These are phyloP conservation scores for Andrena cerasifolii DNA, from an alignment of 1,140 invertebrate genomes.

Conservation along the genomic window DNA sequence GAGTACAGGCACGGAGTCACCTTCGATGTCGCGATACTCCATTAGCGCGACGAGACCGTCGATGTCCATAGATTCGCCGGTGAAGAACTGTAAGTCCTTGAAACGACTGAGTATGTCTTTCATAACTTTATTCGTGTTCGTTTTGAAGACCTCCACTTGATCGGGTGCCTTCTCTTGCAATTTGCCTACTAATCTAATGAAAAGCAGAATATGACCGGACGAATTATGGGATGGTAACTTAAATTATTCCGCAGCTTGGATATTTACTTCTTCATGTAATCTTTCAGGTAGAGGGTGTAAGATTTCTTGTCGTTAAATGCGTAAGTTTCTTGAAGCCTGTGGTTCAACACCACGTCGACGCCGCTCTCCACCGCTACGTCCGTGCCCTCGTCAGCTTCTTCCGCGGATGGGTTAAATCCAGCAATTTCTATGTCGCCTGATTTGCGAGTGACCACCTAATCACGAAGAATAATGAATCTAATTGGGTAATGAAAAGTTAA, in stretches of 20 bases:
- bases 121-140: constrained; percentile 97
- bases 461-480: constrained; percentile 49
- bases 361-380: constrained; percentile 90
- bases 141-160: constrained; percentile 94
- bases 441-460: constrained; percentile 87
- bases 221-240: not conserved
- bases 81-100: constrained; percentile 97
- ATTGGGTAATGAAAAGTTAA: not conserved
- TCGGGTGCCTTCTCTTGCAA: constrained; percentile 90
- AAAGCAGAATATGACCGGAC: constrained; percentile 43
- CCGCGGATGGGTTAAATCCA: constrained; percentile 96
- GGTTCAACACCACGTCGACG: constrained; percentile 96
- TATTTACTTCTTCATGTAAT: constrained; percentile 97
- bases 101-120: constrained; percentile 96
- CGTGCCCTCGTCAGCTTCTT: constrained; percentile 93
- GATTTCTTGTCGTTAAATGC: constrained; percentile 94
- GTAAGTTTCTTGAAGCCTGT: constrained; percentile 93
- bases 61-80: constrained; percentile 96
- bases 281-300: constrained; percentile 96
- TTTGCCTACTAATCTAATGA: constrained; percentile 89
- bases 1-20: constrained; percentile 90
- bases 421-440: constrained; percentile 91
- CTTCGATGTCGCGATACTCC: constrained; percentile 95
- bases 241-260: not conserved
- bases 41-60: constrained; percentile 96